Evolutionary conservation across 2,797 vertebrate genomes (phyloP), one percentile per base, ranked within the genome.

Genomic region (Orestias chungarensis): DNA sequence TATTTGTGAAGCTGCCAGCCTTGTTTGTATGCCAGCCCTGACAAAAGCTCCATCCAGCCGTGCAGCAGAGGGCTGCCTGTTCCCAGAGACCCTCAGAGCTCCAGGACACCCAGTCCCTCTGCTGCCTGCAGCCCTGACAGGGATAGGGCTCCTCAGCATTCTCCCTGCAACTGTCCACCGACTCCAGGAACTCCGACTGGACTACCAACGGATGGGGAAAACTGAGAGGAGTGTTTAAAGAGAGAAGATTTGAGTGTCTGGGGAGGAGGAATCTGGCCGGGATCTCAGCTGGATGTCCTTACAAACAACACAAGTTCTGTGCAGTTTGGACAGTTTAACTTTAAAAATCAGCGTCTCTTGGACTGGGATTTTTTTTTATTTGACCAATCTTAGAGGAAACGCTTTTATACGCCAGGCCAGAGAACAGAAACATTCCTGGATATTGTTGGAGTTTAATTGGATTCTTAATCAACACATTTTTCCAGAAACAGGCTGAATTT

Each of bases 31-130:
- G 72, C 64, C n/a, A 68, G 78, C 80, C 70, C 67, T 73, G 72
- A 90, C 90, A 93, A 90, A 90, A 68, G 83, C 86, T 90, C 85
- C 91, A 91, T 85, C 89, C 89, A 93, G 88, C 91, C 90, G 77
- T 88, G 85, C 81, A 83, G 84, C 84, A 83, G 86, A 88, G 88
- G 68, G 85, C 90, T 86, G 86, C 86, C 74, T 11, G 81, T 93
- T 90, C 91, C 87, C 89, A 91, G 83, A 89, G 86, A 86, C 76
- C 80, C 86, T 82, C 83, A 82, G 68, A 87, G 76, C 78, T 87
- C 76, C 86, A 86, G 84, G 78, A 83, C 83, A 1, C 73, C 81
- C 84, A 90, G 85, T 81, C 77, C 74, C 76, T 82, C 59, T 27
- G 66, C 85, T 12, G 65, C 74, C 72, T 44, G 44, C 59, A 76